Percentiles rank a stretch among this genome's conserved stretches.
Evolutionary conservation across 2,113 vertebrate species (phyloP).

Genomic region (Phrynocephalus versicolor): DNA sequence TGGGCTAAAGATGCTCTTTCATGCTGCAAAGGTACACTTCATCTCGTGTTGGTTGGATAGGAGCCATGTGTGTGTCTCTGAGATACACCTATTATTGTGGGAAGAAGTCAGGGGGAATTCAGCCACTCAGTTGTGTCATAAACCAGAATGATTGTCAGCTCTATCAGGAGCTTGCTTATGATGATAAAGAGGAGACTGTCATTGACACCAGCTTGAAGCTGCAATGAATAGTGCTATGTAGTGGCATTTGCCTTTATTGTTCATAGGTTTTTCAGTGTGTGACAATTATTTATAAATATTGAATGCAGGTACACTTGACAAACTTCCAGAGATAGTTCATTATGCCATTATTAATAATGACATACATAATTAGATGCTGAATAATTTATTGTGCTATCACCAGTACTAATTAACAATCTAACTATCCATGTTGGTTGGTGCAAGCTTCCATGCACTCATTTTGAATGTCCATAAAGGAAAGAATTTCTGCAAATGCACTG

Average conservation of each 20-base stretch:
- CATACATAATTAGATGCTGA: conserved; percentile 1
- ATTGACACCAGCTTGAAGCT: not conserved
- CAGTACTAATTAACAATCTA: conserved; percentile 9
- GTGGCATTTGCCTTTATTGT: conserved; percentile 2
- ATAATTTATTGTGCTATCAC: not conserved
- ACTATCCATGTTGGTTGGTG: not conserved
- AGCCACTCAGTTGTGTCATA: not conserved
- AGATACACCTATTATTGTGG: not conserved
- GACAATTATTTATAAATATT: conserved; percentile 16
- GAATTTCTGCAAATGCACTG: not conserved
- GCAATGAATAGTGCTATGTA: not conserved
- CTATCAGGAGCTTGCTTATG: not conserved
- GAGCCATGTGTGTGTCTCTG: not conserved
- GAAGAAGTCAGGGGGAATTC: not conserved
- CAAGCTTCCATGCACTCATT: not conserved
- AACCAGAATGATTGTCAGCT: not conserved
- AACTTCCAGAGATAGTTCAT: not conserved
- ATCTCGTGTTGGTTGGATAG: not conserved
- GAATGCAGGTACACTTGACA: conserved; percentile 1
- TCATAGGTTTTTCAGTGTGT: not conserved
- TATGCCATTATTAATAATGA: conserved; percentile 6
- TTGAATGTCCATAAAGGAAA: not conserved
- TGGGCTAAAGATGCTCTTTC: not conserved
- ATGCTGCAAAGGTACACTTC: not conserved
- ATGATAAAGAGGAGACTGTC: not conserved